These are phyloP conservation scores for Mesorhabditis belari DNA, from an alignment of 2,888 invertebrate species.

Conservation along the genomic window DNA sequence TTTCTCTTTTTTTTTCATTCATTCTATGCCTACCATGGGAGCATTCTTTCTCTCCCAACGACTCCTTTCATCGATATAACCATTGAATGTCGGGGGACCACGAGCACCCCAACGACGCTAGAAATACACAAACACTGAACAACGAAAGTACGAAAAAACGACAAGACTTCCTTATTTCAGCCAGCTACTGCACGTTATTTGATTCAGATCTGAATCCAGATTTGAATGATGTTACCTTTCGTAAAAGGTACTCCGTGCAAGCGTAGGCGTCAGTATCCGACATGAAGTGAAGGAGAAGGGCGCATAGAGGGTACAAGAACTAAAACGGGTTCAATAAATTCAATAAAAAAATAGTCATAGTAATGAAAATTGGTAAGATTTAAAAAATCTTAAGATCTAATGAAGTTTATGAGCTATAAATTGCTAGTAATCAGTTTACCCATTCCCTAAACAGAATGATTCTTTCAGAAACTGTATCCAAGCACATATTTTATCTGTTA, in stretches of 20 bases:
- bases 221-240: neutral
- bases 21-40: neutral
- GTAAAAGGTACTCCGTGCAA: conserved; percentile 78
- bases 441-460: conserved; percentile 1
- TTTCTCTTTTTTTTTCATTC: neutral
- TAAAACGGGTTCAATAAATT: too few species aligned
- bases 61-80: neutral
- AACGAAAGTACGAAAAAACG: neutral
- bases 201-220: neutral
- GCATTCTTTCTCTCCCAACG: neutral
- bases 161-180: neutral
- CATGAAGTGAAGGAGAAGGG: conserved; percentile 90
- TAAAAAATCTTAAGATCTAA: too few species aligned
- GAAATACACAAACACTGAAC: neutral
- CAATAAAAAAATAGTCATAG: too few species aligned
- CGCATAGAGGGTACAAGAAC: conserved; percentile 77
- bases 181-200: neutral
- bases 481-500: neutral
- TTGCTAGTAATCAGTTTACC: neutral
- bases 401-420: too few species aligned
- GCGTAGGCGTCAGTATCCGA: conserved; percentile 85
- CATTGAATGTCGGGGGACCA: neutral
- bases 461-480: neutral
- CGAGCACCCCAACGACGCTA: neutral
- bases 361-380: too few species aligned